phyloP scores from a whole-genome alignment of 2,797 vertebrate species.

The Rhinatrema bivittatum region DNA sequence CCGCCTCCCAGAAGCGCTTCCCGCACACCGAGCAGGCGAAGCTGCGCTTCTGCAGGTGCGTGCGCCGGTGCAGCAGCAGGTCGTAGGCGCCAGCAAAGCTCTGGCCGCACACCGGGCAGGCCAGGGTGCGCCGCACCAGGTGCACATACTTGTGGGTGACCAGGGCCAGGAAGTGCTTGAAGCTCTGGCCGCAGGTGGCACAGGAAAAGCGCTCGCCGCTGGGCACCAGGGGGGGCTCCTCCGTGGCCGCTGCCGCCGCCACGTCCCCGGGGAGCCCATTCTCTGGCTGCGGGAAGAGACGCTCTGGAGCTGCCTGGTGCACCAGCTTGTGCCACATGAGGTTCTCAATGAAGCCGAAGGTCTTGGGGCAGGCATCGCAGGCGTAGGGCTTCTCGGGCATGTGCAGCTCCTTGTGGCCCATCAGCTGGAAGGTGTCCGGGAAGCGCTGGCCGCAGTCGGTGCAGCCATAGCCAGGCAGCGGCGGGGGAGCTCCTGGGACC shows the following conservation, averaged over 20 bases:
- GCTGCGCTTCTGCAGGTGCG: constrained; percentile 55
- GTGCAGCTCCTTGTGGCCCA: constrained; percentile 88
- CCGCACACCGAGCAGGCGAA: constrained; percentile 87
- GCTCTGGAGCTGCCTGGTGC: constrained; percentile 44
- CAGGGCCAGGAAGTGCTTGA: constrained; percentile 51
- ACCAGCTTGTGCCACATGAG: constrained; percentile 59
- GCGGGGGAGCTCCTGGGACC: constrained; percentile 44
- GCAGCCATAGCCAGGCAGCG: constrained; percentile 45
- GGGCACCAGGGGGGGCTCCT: constrained; percentile 11
- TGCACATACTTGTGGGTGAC: constrained; percentile 64
- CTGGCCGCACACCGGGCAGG: constrained; percentile 49
- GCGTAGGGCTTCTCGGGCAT: constrained; percentile 82
- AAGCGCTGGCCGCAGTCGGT: constrained; percentile 54
- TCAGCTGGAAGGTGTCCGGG: constrained; percentile 62
- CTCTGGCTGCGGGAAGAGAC: constrained; percentile 32
- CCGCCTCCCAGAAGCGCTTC: constrained; percentile 87
- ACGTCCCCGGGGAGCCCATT: constrained; percentile 27
- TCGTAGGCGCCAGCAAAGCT: constrained; percentile 47
- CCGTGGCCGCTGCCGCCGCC: constrained; percentile 1
- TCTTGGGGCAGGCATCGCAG: constrained; percentile 79
- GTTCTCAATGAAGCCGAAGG: constrained; percentile 59
- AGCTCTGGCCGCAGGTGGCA: constrained; percentile 54
- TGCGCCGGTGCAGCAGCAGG: constrained; percentile 54
- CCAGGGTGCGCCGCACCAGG: constrained; percentile 43
- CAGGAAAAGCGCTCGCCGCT: constrained; percentile 48